Percentiles rank a stretch among this genome's conserved stretches.
Evolutionary conservation across 2,797 vertebrate species (phyloP).

Genomic region (Arctocebus calabarensis): DNA sequence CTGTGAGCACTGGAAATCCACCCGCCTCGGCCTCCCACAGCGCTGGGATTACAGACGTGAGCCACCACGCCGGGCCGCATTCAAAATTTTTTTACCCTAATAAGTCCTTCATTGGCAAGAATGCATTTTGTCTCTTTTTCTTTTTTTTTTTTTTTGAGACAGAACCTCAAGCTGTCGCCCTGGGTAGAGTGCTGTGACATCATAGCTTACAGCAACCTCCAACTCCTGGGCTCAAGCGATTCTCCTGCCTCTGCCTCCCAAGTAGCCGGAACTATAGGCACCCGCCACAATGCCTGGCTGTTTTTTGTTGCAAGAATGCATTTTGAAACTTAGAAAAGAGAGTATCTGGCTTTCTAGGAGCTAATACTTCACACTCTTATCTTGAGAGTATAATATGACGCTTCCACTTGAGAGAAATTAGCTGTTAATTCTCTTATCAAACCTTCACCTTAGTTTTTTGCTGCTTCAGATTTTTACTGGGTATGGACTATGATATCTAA

Average conservation of each 20-base stretch:
- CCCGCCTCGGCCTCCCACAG: too few relatives aligned
- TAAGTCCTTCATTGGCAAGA: neutral
- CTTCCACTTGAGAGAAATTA: slow-evolving; percentile 13
- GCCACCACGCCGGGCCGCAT: too few relatives aligned
- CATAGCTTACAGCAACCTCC: too few relatives aligned
- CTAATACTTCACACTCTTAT: slow-evolving; percentile 32
- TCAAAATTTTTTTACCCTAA: neutral
- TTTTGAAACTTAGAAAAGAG: slow-evolving; percentile 49
- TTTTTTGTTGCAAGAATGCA: neutral
- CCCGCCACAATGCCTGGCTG: too few relatives aligned
- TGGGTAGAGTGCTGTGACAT: too few relatives aligned
- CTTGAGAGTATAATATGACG: slow-evolving; percentile 13
- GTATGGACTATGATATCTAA: neutral
- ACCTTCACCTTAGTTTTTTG: slow-evolving; percentile 34
- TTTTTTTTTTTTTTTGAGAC: too few relatives aligned
- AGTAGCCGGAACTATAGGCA: too few relatives aligned
- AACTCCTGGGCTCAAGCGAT: too few relatives aligned
- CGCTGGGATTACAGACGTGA: too few relatives aligned
- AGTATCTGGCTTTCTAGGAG: neutral
- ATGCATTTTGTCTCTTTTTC: neutral
- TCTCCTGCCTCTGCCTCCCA: too few relatives aligned
- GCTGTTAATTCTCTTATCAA: slow-evolving; percentile 14
- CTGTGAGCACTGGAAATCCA: too few relatives aligned
- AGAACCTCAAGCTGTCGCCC: too few relatives aligned
- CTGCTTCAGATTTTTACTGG: neutral